These are phyloP conservation scores for Azemiops feae DNA, from an alignment of 2,113 vertebrate genomes.

Conservation along the genomic window DNA sequence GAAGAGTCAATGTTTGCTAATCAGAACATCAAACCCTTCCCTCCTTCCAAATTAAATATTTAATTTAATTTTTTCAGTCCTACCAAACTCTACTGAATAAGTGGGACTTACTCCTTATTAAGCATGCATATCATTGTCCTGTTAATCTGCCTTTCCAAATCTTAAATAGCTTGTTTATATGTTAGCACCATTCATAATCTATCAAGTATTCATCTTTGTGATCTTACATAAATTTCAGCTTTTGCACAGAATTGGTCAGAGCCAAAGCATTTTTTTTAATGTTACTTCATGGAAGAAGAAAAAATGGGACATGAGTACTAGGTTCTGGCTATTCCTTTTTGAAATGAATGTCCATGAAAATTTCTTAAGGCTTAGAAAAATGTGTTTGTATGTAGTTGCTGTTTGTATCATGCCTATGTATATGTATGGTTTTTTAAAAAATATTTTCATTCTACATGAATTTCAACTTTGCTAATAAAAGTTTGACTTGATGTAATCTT, in stretches of 20 bases:
- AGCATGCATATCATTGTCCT: not conserved
- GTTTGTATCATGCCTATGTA: constrained; percentile 69
- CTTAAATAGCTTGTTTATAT: constrained; percentile 60
- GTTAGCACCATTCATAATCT: constrained; percentile 35
- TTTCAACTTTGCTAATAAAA: constrained; percentile 78
- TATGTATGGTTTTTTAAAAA: constrained; percentile 67
- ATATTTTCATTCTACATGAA: constrained; percentile 72
- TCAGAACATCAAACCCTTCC: not conserved
- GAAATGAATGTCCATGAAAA: constrained; percentile 60
- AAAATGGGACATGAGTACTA: constrained; percentile 47
- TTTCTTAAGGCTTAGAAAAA: constrained; percentile 61
- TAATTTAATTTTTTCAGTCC: not conserved
- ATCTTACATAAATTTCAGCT: constrained; percentile 45
- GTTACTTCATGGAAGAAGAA: constrained; percentile 42
- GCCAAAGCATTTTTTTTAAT: constrained; percentile 59
- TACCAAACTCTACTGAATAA: constrained; percentile 11
- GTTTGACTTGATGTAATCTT: constrained; percentile 68
- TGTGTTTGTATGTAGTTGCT: constrained; percentile 72
- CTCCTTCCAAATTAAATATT: constrained; percentile 1
- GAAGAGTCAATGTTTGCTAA: constrained; percentile 20
- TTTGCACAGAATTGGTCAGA: constrained; percentile 48
- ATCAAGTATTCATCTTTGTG: constrained; percentile 35
- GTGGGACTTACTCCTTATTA: not conserved
- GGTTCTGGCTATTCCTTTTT: constrained; percentile 46
- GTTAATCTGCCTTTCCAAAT: constrained; percentile 16